phyloP scores from a whole-genome alignment of 2,113 vertebrate species.

The Oreochromis aureus region DNA sequence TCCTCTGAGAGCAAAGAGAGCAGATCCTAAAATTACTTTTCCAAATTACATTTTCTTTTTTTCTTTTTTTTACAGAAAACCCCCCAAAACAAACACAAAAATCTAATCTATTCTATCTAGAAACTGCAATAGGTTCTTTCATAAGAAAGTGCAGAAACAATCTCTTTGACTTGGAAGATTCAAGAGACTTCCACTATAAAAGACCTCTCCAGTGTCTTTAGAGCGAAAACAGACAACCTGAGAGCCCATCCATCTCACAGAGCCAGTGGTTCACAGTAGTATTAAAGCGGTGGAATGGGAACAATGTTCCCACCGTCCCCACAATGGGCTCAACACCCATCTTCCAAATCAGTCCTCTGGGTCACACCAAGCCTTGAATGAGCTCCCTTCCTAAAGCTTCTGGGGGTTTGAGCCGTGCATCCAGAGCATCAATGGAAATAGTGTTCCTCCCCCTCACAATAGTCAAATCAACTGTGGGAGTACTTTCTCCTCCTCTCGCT shows the following conservation, averaged over 20 bases:
- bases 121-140: not conserved
- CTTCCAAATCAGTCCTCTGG: conserved; percentile 44
- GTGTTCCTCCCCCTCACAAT: conserved; percentile 65
- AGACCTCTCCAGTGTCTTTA: not conserved
- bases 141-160: not conserved
- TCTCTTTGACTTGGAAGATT: not conserved
- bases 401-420: conserved; percentile 65
- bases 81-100: rapidly evolving
- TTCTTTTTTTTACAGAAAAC: rapidly evolving
- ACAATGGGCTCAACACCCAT: conserved; percentile 65
- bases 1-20: not conserved
- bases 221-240: conserved; percentile 2
- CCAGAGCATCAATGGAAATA: conserved; percentile 65
- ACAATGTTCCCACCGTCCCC: conserved; percentile 69
- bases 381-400: conserved; percentile 55
- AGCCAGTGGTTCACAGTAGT: conserved; percentile 26
- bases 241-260: conserved; percentile 19
- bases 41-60: not conserved
- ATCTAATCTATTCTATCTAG: rapidly evolving
- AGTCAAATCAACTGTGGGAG: conserved; percentile 58
- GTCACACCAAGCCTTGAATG: conserved; percentile 58
- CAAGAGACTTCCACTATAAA: not conserved
- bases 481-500: conserved; percentile 49
- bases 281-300: conserved; percentile 50
- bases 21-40: not conserved